Percentiles rank a stretch among this genome's conserved stretches.
phyloP scores from a whole-genome alignment of 37 sponge, comb jelly and placozoan genomes.

The Haliclona indistincta region DNA sequence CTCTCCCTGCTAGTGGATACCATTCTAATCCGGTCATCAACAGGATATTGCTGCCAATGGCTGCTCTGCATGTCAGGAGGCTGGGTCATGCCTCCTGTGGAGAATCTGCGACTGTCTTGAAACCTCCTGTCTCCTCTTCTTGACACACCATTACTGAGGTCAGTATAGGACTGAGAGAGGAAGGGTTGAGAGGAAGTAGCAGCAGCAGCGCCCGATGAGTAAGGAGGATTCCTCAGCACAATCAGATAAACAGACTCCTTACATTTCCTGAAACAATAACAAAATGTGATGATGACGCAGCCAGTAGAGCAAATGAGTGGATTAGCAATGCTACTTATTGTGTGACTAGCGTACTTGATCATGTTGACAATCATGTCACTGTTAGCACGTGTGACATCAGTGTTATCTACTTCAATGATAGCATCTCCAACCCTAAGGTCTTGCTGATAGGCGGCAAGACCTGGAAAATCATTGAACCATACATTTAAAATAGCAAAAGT shows the following conservation, averaged over 20 bases:
- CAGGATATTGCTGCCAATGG: background rate
- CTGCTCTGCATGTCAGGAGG: background rate
- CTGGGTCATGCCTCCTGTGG: background rate
- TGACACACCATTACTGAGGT: background rate
- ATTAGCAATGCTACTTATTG: background rate
- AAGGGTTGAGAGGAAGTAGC: background rate
- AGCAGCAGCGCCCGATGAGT: background rate
- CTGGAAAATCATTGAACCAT: constrained; percentile 15
- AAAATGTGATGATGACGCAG: background rate
- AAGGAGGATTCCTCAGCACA: constrained; percentile 15
- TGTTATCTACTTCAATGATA: constrained; percentile 53
- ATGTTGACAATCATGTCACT: constrained; percentile 37
- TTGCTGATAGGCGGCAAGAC: constrained; percentile 45
- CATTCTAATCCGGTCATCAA: background rate
- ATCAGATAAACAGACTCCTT: constrained; percentile 20
- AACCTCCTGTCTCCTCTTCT: no score
- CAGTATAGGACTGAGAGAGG: background rate
- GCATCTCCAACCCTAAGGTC: constrained; percentile 47
- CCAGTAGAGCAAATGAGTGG: background rate
- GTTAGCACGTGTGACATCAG: constrained; percentile 47
- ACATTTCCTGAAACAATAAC: constrained; percentile 38
- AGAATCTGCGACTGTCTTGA: background rate
- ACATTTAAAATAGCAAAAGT: background rate
- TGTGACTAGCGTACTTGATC: constrained; percentile 17
- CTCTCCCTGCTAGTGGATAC: background rate